Base-by-base conservation (phyloP, 1,140 invertebrate species). In the Penaeus japonicus region DNA sequence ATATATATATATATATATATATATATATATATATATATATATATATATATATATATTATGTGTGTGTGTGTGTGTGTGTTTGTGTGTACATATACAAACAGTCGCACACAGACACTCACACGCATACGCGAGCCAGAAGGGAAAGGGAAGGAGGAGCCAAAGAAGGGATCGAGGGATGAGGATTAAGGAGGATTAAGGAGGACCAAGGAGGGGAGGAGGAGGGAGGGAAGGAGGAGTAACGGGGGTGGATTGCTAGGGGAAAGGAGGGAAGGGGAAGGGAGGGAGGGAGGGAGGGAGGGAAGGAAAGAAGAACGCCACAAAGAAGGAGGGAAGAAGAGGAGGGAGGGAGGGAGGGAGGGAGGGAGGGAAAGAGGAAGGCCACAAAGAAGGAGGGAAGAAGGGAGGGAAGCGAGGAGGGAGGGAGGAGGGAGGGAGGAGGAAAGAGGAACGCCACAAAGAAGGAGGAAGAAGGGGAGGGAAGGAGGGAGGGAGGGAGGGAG, bases 1-100 rank as follows among this genome's bases (percentile, higher is more conserved):
- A 70, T 70, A 70, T 70, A 70, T 70, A 70, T 70, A 70, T 70
- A 70, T 70, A 70, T 70, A 70, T 70, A 70, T 70, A 22, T 70
- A 22, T 70, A 22, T 70, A 22, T 70, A 22, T 70, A 12, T 27
- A 12, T 27, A 7, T 39, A 7, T 39, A 7, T 39, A 7, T 39
- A 7, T 70, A 22, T 70, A 22, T 70, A 22, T 70, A 22, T 70
- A 22, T 70, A 22, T 70, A 22, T 39, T 39, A 39, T 39, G 35
- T 7, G 35, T 39, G 35, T 39, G 2, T 22, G 32, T 70, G 32
- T 70, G 32, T 70, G 32, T 70, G 32, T 70, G 32, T 65, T 12
- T 70, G 32, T 70, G 32, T 70, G 32, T 70, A 70, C 12, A 70
- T 70, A 17, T 12, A 70, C 22, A 22, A 12, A 70, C 12, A 70